Evolutionary conservation across 2,888 invertebrate genomes (phyloP), one percentile per base, ranked within the genome.

Genomic region (Nephrotoma guestfalica): DNA sequence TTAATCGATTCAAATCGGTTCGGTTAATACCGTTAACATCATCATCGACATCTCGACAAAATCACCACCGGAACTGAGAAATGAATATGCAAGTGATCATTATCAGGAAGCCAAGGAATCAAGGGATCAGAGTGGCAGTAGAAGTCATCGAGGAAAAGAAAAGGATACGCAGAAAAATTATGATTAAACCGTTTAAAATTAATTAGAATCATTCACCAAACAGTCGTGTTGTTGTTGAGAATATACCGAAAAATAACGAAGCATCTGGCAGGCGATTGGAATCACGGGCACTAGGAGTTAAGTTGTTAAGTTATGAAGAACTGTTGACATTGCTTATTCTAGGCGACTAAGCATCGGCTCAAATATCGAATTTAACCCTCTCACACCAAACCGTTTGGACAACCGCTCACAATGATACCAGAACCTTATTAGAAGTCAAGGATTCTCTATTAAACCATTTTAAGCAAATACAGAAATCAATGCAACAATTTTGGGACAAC

Each of bases 121-220:
- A 2, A 57, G 9, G 7, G 30, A 57, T 6, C 57, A 57, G 9
- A 57, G 18, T 30, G 9, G 57, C 30, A 57, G 57, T 30, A 57
- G 30, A 18, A 57, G 9, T 57, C 18, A 57, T 18, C 41, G 42
- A 15, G 42, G n/a, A 9, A 42, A 43, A 18, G 85, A 85, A 4
- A 57, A 30, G 30, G 42, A 42, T 43, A 91, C 91, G 89, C 89
- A 90, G n/a, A 87, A 91, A 91, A 90, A 91, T 91, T 89, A 89
- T 91, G 89, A 91, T 91, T 89, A 91, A 91, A 90, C 91, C 91
- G 88, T 91, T 91, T 89, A 91, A 91, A 91, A 90, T 91, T 89
- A 90, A 91, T 89, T 91, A 91, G 89, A 90, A 42, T 6, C 43
- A 85, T 85, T 85, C 85, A 43, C 85, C 85, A 85, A 85, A 42